These are phyloP conservation scores for Lasioglossum pauxillum DNA, from an alignment of 2,888 invertebrate species.

Conservation along the genomic window DNA sequence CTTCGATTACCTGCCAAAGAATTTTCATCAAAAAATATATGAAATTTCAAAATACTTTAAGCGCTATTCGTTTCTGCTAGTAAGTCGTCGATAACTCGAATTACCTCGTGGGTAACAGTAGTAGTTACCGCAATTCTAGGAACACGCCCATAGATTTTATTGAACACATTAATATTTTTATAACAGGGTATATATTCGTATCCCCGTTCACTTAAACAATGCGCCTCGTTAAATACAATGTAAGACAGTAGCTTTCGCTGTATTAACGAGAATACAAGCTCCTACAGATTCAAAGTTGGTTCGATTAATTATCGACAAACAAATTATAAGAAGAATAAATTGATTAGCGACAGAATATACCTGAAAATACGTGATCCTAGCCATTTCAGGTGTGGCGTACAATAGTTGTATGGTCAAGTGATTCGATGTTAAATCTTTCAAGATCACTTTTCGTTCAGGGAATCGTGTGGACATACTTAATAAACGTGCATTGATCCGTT, in stretches of 20 bases:
- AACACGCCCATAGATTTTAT: background rate
- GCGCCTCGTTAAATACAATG: constrained; percentile 46
- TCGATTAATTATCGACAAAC: background rate
- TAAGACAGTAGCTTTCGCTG: constrained; percentile 4
- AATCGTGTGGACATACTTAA: background rate
- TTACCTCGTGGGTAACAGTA: constrained; percentile 40
- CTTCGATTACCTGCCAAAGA: constrained; percentile 30
- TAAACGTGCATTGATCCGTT: constrained; percentile 28
- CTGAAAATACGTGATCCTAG: background rate
- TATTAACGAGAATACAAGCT: constrained; percentile 7
- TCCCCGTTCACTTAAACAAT: constrained; percentile 39
- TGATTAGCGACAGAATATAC: constrained; percentile 14
- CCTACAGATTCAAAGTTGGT: constrained; percentile 2
- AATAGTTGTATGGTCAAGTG: constrained; percentile 27
- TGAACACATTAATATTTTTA: background rate
- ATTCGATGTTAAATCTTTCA: constrained; percentile 31
- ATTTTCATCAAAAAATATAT: background rate
- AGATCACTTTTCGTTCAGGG: background rate
- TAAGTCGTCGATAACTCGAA: background rate
- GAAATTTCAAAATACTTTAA: background rate
- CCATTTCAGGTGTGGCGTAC: constrained; percentile 27
- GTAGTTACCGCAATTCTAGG: constrained; percentile 39
- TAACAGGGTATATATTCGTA: constrained; percentile 31
- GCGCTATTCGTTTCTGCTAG: background rate
- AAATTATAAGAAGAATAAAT: background rate